phyloP scores from a whole-genome alignment of 2,797 vertebrate genomes.

The Mormyrus hasselquistii region DNA sequence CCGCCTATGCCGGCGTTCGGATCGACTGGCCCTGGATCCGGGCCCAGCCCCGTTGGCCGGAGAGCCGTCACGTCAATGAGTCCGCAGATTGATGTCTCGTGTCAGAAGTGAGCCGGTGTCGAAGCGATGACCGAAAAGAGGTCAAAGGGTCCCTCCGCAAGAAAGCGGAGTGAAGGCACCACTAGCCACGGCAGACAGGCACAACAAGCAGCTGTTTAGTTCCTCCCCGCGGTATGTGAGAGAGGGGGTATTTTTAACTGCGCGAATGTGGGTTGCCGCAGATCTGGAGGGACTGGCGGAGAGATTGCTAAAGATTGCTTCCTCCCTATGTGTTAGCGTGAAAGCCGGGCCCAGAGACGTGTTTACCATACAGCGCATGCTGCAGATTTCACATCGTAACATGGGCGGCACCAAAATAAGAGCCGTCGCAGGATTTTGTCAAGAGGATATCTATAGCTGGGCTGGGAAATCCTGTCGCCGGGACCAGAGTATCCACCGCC shows the following conservation, averaged over 20 bases:
- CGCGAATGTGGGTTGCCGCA: conserved; percentile 40
- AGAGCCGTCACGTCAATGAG: conserved; percentile 11
- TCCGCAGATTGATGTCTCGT: conserved; percentile 38
- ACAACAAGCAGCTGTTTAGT: conserved; percentile 36
- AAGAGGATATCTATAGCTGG: not conserved
- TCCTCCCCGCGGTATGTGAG: conserved; percentile 34
- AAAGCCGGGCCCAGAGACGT: conserved; percentile 20
- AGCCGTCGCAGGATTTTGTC: not conserved
- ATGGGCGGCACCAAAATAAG: not conserved
- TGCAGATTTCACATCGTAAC: not conserved
- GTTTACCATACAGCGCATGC: not conserved
- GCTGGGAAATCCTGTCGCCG: not conserved
- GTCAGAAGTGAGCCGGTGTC: conserved; percentile 34
- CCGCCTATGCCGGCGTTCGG: not conserved
- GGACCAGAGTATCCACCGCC: not conserved
- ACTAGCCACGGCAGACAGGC: not conserved
- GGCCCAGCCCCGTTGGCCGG: conserved; percentile 1
- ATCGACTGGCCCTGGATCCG: conserved; percentile 17
- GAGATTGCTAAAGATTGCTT: conserved; percentile 29
- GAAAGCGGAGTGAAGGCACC: conserved; percentile 6
- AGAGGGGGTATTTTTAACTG: conserved; percentile 39
- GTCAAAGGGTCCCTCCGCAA: conserved; percentile 11
- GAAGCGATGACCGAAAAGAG: conserved; percentile 25
- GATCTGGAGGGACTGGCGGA: conserved; percentile 24
- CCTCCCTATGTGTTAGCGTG: conserved; percentile 19